These are phyloP conservation scores for Eretmocerus hayati DNA, from an alignment of 2,888 invertebrate species.

Conservation along the genomic window DNA sequence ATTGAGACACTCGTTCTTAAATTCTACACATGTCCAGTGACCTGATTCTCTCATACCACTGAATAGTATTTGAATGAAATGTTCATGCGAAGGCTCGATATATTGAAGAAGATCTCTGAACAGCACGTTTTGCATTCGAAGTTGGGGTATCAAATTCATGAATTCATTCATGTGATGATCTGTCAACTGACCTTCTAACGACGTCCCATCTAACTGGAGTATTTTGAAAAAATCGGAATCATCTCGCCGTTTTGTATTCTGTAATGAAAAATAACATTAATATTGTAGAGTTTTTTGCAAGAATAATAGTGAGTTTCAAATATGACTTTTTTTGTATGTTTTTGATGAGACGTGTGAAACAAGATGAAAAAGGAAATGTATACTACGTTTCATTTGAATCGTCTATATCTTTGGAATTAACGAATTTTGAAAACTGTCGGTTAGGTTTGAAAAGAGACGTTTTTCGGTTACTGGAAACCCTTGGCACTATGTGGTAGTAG, in stretches of 20 bases:
- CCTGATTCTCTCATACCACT: not conserved
- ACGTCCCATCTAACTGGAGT: not conserved
- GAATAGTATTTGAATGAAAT: not conserved
- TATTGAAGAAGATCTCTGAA: not conserved
- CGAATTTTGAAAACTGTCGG: too few species aligned
- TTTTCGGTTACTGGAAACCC: too few species aligned
- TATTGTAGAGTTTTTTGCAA: too few species aligned
- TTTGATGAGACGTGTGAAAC: too few species aligned
- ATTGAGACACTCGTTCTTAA: not conserved
- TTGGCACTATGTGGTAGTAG: too few species aligned
- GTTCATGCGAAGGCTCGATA: not conserved
- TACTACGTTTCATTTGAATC: too few species aligned
- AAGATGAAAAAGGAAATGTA: too few species aligned
- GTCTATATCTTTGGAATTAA: too few species aligned
- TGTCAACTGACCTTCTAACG: not conserved
- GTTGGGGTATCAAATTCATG: not conserved
- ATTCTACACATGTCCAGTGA: not conserved
- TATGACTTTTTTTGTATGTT: too few species aligned
- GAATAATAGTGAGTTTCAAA: too few species aligned
- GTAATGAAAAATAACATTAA: not conserved
- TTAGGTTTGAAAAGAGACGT: too few species aligned
- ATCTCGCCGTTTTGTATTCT: too few species aligned
- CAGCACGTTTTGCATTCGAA: not conserved
- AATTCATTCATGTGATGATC: not conserved
- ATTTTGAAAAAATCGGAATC: not conserved